Evolutionary conservation across 2,797 vertebrate genomes (phyloP).

Genomic region (Lerista edwardsae): DNA sequence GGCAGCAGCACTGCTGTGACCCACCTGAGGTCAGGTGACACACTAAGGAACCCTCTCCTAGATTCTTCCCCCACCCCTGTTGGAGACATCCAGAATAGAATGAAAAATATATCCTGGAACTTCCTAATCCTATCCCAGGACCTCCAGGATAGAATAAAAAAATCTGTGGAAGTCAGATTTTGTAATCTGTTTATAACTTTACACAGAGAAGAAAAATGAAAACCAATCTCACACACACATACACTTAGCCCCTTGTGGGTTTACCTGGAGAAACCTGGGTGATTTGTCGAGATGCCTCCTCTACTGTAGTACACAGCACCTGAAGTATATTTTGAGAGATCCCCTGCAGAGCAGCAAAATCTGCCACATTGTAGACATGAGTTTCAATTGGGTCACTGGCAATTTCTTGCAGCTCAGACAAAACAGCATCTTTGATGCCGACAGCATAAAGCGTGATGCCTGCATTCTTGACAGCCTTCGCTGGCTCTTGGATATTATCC

Average conservation of each 20-base stretch:
- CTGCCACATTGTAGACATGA: conserved; percentile 77
- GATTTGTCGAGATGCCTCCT: conserved; percentile 72
- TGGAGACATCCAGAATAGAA: too few species aligned
- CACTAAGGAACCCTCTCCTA: too few species aligned
- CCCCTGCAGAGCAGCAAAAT: conserved; percentile 76
- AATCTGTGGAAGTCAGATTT: background rate
- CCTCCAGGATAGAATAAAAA: too few species aligned
- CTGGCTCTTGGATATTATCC: conserved; percentile 72
- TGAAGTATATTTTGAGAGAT: conserved; percentile 78
- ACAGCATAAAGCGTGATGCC: conserved; percentile 80
- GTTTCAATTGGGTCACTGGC: conserved; percentile 73
- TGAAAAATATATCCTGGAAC: too few species aligned
- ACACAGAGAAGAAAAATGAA: background rate
- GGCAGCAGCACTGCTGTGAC: too few species aligned
- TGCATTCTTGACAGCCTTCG: conserved; percentile 63
- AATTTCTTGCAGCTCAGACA: conserved; percentile 78
- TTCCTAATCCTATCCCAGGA: too few species aligned
- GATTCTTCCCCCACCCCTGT: too few species aligned
- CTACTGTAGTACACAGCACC: conserved; percentile 79
- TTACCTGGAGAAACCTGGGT: conserved; percentile 76
- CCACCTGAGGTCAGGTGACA: too few species aligned
- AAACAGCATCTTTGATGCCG: conserved; percentile 78
- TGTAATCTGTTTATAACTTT: background rate
- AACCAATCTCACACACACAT: background rate
- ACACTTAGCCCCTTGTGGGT: background rate